A percentile compares a stretch with the other conserved stretches of the same genome.
Evolutionary conservation across 2,113 vertebrate genomes (phyloP).

Genomic region (Apteryx owenii): DNA sequence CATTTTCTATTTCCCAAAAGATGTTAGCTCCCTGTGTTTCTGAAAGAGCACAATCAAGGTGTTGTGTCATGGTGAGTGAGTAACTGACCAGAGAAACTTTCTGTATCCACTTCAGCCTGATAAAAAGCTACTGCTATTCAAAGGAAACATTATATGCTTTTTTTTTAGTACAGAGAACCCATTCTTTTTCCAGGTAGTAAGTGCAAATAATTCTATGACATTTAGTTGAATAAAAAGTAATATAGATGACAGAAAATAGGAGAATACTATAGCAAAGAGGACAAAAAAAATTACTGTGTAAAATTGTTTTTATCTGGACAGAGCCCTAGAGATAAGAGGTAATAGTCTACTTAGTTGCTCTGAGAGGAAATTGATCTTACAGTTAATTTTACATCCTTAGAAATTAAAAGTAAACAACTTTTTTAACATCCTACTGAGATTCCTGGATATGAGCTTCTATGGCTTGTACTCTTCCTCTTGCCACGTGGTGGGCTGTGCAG

Average conservation of each 20-base stretch:
- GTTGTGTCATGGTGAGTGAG: conserved; percentile 15
- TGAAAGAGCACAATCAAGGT: not conserved
- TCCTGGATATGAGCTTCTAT: not conserved
- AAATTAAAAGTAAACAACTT: not conserved
- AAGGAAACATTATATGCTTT: conserved; percentile 34
- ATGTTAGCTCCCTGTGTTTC: conserved; percentile 9
- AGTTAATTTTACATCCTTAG: not conserved
- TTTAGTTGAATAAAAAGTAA: conserved; percentile 37
- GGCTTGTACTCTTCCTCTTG: fast-evolving
- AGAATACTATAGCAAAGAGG: not conserved
- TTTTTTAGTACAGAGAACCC: not conserved
- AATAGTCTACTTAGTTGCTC: not conserved
- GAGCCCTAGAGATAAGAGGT: not conserved
- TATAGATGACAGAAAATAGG: conserved; percentile 25
- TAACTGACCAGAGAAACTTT: conserved; percentile 53
- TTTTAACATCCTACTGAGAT: not conserved
- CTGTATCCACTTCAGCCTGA: not conserved
- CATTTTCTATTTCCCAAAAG: conserved; percentile 45
- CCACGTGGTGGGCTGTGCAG: not conserved
- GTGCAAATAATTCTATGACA: conserved; percentile 41
- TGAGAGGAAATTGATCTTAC: not conserved
- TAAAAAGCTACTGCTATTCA: conserved; percentile 24
- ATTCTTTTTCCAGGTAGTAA: conserved; percentile 39
- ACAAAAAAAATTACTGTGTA: not conserved
- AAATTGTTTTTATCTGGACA: conserved; percentile 17